Conservation (phyloP, 2,888 invertebrate species). For the Cryptophagus acutangulus region DNA sequence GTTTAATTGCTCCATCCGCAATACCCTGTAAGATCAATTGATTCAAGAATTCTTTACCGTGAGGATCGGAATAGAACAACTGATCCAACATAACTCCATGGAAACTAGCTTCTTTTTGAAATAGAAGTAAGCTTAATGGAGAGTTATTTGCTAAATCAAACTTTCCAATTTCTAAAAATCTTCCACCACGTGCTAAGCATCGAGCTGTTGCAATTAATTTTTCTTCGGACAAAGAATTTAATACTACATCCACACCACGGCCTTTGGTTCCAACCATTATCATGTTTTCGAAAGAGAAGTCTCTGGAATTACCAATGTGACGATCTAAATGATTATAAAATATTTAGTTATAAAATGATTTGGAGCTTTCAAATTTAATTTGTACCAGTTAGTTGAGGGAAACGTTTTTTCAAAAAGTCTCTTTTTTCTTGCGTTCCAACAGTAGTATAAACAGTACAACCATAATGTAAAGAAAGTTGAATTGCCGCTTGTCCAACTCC, state of each 20-base stretch:
- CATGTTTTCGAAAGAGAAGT: conserved; percentile 82
- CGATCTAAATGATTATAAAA: no score
- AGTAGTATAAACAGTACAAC: conserved; percentile 65
- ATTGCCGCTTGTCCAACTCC: conserved; percentile 79
- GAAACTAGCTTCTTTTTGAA: conserved; percentile 69
- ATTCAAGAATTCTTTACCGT: conserved; percentile 9
- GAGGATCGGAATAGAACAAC: conserved; percentile 18
- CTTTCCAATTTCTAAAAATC: conserved; percentile 84
- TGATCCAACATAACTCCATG: conserved; percentile 64
- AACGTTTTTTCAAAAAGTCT: conserved; percentile 55
- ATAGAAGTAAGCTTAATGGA: conserved; percentile 59
- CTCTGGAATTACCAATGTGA: conserved; percentile 60
- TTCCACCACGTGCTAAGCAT: conserved; percentile 57
- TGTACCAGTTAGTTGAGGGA: conserved; percentile 46
- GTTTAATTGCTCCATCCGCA: conserved; percentile 59
- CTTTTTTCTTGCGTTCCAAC: conserved; percentile 63
- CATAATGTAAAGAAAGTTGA: conserved; percentile 59
- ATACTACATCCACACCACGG: conserved; percentile 81
- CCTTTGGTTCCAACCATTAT: conserved; percentile 76
- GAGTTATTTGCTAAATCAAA: conserved; percentile 70
- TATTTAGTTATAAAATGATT: no score
- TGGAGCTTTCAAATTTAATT: no score
- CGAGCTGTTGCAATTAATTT: conserved; percentile 71
- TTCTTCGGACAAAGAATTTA: conserved; percentile 90
- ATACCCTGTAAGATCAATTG: conserved; percentile 11